Evolutionary conservation across 92 coral and sea anemone species (phyloP).

Genomic region (Epizoanthus stellaris): DNA sequence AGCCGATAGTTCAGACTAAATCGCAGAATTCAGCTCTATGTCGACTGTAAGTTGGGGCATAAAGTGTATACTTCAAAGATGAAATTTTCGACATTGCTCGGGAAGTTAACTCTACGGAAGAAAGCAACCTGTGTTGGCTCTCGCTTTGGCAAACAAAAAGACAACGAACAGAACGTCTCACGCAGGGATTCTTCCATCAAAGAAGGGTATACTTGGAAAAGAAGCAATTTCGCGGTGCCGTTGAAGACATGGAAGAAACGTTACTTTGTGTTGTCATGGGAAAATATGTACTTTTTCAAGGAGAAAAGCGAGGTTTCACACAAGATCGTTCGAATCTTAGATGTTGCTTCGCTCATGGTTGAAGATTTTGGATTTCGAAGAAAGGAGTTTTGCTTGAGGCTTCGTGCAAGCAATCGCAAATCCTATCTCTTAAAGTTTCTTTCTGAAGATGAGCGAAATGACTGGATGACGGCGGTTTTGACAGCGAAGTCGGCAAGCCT

Average conservation of each 20-base stretch:
- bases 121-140: conserved; percentile 28
- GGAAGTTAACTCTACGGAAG: conserved; percentile 48
- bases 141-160: conserved; percentile 55
- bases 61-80: conserved; percentile 11
- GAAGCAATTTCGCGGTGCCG: conserved; percentile 37
- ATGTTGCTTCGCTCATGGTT: conserved; percentile 78
- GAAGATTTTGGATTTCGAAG: conserved; percentile 81
- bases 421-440: conserved; percentile 69
- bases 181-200: conserved; percentile 54
- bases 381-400: conserved; percentile 76
- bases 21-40: conserved; percentile 10
- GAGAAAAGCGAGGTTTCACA: conserved; percentile 71
- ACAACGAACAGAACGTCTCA: conserved; percentile 39
- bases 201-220: conserved; percentile 84
- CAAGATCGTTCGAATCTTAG: conserved; percentile 76
- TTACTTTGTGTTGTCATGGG: conserved; percentile 76
- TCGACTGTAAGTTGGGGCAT: conserved; percentile 5
- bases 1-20: not conserved
- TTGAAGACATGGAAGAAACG: conserved; percentile 75
- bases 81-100: conserved; percentile 65
- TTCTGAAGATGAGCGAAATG: conserved; percentile 79
- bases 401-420: conserved; percentile 69
- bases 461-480: conserved; percentile 86
- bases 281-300: conserved; percentile 70
- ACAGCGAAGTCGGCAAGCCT: conserved; percentile 84